Evolutionary conservation across 1,140 invertebrate genomes (phyloP).

Genomic region (Drosophila persimilis): DNA sequence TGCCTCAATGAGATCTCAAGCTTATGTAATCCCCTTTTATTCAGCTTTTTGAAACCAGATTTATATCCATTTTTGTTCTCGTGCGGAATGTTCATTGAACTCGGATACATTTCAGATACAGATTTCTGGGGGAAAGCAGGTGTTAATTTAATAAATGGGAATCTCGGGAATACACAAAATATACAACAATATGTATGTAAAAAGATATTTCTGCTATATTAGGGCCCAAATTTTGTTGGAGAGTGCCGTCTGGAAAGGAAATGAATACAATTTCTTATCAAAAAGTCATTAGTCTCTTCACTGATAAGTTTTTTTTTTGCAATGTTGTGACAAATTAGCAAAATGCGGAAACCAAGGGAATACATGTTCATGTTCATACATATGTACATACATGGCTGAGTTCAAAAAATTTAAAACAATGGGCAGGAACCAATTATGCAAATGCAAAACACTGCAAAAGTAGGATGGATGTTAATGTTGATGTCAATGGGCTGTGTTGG

Average conservation of each 20-base stretch:
- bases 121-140: slow-evolving; percentile 9
- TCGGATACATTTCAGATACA: slow-evolving; percentile 13
- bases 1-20: slow-evolving; percentile 22
- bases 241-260: no score
- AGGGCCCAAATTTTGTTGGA: no score
- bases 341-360: neutral
- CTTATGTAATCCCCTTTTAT: slow-evolving; percentile 5
- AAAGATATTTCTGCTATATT: no score
- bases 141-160: slow-evolving; percentile 37
- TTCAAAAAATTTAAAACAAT: neutral
- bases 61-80: slow-evolving; percentile 19
- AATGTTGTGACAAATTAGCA: neutral
- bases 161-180: neutral
- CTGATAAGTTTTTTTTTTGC: slow-evolving; percentile 6
- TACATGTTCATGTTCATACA: slow-evolving; percentile 5
- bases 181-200: no score
- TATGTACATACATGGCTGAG: neutral
- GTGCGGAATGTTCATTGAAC: slow-evolving; percentile 38
- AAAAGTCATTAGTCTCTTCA: neutral
- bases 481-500: neutral
- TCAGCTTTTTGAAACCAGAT: slow-evolving; percentile 10
- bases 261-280: slow-evolving; percentile 3
- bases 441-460: slow-evolving; percentile 19
- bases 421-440: slow-evolving; percentile 29
- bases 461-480: slow-evolving; percentile 17